phyloP scores from a whole-genome alignment of 92 coral and sea anemone genomes.

The Heliopora coerulea region DNA sequence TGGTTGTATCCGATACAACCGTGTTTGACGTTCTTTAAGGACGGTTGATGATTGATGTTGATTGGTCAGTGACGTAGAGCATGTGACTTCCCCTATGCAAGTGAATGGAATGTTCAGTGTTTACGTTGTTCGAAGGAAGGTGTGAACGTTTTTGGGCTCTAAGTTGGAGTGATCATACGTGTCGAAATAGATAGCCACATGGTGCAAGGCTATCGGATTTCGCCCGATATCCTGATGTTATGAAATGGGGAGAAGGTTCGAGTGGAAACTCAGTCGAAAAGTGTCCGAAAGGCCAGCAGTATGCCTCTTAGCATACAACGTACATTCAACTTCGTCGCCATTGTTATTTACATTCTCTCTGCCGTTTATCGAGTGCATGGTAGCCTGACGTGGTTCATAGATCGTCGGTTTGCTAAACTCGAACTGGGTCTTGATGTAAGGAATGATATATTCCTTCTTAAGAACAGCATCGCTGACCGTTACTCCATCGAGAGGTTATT shows the following conservation, averaged over 20 bases:
- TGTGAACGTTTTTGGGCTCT: conserved; percentile 25
- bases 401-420: conserved; percentile 13
- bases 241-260: conserved; percentile 34
- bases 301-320: conserved; percentile 6
- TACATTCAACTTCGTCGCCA: conserved; percentile 17
- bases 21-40: not conserved
- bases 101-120: conserved; percentile 46
- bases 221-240: conserved; percentile 31
- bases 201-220: conserved; percentile 2
- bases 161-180: not conserved
- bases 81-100: conserved; percentile 34
- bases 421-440: not conserved
- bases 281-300: not conserved
- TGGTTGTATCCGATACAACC: conserved; percentile 14
- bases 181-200: conserved; percentile 7
- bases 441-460: conserved; percentile 16
- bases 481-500: conserved; percentile 1
- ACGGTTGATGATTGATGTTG: conserved; percentile 34
- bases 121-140: conserved; percentile 41
- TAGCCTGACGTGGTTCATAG: conserved; percentile 10
- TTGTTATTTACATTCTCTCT: conserved; percentile 22
- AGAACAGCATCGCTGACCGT: not conserved
- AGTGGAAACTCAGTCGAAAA: conserved; percentile 5
- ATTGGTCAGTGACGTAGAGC: conserved; percentile 37
- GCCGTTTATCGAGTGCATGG: not conserved